Evolutionary conservation across 2,113 vertebrate genomes (phyloP).

Genomic region (Tenrec ecaudatus): DNA sequence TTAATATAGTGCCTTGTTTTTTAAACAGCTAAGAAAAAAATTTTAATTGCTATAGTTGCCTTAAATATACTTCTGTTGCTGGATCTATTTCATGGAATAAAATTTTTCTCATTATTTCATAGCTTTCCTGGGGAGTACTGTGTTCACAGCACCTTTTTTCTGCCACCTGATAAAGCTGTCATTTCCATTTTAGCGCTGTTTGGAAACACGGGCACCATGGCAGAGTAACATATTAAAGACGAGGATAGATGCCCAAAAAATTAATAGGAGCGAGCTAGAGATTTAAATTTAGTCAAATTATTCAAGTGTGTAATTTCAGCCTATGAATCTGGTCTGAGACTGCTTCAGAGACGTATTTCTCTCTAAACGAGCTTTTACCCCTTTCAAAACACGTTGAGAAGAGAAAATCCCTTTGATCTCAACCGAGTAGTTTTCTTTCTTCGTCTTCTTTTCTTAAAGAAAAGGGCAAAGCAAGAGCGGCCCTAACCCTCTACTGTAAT

Average conservation of each 20-base stretch:
- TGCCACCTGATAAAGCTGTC: conserved; percentile 73
- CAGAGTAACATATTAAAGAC: conserved; percentile 48
- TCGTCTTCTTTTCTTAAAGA: conserved; percentile 5
- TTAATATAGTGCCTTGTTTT: conserved; percentile 85
- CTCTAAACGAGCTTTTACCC: conserved; percentile 5
- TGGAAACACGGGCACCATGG: conserved; percentile 62
- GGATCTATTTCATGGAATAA: conserved; percentile 58
- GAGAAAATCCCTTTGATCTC: conserved; percentile 24
- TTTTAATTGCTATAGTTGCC: conserved; percentile 56
- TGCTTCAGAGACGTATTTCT: conserved; percentile 50
- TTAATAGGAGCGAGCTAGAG: conserved; percentile 26
- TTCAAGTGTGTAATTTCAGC: conserved; percentile 59
- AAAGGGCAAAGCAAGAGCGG: conserved; percentile 28
- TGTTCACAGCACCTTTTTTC: conserved; percentile 64
- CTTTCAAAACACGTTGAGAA: conserved; percentile 43
- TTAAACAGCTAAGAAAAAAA: conserved; percentile 86
- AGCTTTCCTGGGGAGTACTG: conserved; percentile 73
- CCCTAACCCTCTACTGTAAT: conserved; percentile 46
- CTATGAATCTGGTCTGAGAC: conserved; percentile 60
- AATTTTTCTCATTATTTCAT: conserved; percentile 61
- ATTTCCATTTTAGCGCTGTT: conserved; percentile 66
- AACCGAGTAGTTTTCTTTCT: conserved; percentile 52
- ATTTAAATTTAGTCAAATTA: conserved; percentile 66
- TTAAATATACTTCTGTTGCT: conserved; percentile 68
- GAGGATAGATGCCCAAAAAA: conserved; percentile 40